Evolutionary conservation across 2,113 vertebrate species (phyloP), one percentile per base, ranked within the genome.

Genomic region (Silurus asotus): DNA sequence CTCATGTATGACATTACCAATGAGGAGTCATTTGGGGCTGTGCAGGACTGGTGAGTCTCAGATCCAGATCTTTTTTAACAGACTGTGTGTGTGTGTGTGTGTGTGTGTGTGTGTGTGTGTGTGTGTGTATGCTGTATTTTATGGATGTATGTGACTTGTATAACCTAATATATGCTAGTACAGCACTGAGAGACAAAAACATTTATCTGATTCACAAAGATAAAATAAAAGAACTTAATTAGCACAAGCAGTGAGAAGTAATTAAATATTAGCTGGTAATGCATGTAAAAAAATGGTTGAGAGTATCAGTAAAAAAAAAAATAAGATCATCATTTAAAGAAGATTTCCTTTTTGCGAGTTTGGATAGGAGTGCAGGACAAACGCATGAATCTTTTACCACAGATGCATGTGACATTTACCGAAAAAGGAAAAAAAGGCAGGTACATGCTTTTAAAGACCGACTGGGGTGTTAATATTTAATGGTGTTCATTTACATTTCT

Each of bases 1-100:
- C 84, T 88, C 58, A 88, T 88, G 88, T 89, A 89, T 83, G 88
- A 89, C 86, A 89, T 89, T 59, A 89, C 88, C 51, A 89, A 87
- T n/a, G 86, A 87, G 76, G 88, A 89, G 58, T 89, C 88, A 0
- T 89, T 88, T 8, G 76, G 78, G 67, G 86, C 85, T 0, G 89
- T 90, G 25, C 89, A 90, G 86, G 89, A 90, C 86, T 90, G 89
- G 89, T 90, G 81, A 87, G 87, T 81, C 59, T 82, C 23, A 15
- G 8, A 56, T 59, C 28, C 4, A 19, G 19, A 69, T 59, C 76
- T 74, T 53, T 56, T 17, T 11, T 74, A 80, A 84, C 25, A 25
- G 51, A 55, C 28, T 76, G 58, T 77, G 78, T 72, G 61, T 64
- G 56, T 62, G 74, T 78, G 74, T 83, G 51, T 25, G 25, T 84